A percentile compares a stretch with the other conserved stretches of the same genome.
Conservation (phyloP, 1,140 invertebrate species). For the Papilio xuthus region DNA sequence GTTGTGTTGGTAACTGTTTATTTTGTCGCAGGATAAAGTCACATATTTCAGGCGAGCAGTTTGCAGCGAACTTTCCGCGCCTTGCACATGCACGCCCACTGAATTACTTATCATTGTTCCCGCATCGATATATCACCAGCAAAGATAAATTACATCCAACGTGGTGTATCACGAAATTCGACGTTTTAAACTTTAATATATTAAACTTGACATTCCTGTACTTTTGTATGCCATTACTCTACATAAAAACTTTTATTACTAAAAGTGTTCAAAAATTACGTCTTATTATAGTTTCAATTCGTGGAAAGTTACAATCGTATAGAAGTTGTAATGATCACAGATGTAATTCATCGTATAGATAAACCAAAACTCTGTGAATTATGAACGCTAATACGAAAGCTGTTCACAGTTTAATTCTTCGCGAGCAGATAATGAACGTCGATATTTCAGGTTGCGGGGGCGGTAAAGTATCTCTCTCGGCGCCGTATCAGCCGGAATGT, state of each 20-base stretch:
- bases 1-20: neutral
- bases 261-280: neutral
- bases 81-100: constrained; percentile 24
- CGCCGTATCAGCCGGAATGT: constrained; percentile 72
- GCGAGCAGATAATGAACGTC: constrained; percentile 55
- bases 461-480: constrained; percentile 66
- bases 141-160: constrained; percentile 22
- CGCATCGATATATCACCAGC: constrained; percentile 21
- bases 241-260: neutral
- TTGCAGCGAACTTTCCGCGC: constrained; percentile 21
- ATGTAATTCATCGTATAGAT: constrained; percentile 14
- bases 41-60: constrained; percentile 32
- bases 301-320: neutral
- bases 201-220: neutral
- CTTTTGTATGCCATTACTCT: neutral
- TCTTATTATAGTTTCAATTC: neutral
- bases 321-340: neutral
- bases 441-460: constrained; percentile 61
- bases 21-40: constrained; percentile 35
- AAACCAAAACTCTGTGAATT: neutral
- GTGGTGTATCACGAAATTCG: constrained; percentile 17
- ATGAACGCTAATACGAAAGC: constrained; percentile 7
- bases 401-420: constrained; percentile 31
- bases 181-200: neutral
- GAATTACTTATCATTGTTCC: constrained; percentile 37